phyloP scores from a whole-genome alignment of 2,113 vertebrate species.

The Paratilapia polleni region DNA sequence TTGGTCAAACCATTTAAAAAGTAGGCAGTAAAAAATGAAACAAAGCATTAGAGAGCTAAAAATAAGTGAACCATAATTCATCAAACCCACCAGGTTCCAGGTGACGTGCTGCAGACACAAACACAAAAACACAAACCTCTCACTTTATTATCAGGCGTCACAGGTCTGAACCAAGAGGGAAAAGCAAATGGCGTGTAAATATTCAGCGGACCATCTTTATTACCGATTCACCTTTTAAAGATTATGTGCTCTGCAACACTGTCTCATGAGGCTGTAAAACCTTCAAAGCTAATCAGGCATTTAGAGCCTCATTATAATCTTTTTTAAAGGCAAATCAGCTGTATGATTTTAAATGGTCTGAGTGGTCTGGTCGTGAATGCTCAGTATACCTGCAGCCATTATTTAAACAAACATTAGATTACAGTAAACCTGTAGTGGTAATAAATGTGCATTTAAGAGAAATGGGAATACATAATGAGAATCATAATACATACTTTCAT shows the following conservation, averaged over 20 bases:
- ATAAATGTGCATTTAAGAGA: not conserved
- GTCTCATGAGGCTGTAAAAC: constrained; percentile 31
- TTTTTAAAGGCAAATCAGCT: constrained; percentile 23
- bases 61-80: not conserved
- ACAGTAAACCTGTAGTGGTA: not conserved
- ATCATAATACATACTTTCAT: not conserved
- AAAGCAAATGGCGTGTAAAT: not conserved
- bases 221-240: constrained; percentile 31
- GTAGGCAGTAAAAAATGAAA: not conserved
- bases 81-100: not conserved
- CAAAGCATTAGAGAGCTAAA: not conserved
- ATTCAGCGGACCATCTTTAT: constrained; percentile 12
- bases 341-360: constrained; percentile 25
- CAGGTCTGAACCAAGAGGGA: not conserved
- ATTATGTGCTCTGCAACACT: constrained; percentile 11
- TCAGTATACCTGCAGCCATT: not conserved
- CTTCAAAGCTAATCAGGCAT: constrained; percentile 40
- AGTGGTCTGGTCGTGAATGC: not conserved
- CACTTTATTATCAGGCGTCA: not conserved
- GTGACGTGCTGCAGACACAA: not conserved
- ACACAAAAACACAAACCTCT: not conserved
- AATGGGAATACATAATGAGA: not conserved
- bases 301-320: constrained; percentile 32
- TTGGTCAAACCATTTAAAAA: not conserved
- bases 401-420: not conserved